Conservation (phyloP, 1,140 invertebrate genomes). For the Sarcophaga bullata region DNA sequence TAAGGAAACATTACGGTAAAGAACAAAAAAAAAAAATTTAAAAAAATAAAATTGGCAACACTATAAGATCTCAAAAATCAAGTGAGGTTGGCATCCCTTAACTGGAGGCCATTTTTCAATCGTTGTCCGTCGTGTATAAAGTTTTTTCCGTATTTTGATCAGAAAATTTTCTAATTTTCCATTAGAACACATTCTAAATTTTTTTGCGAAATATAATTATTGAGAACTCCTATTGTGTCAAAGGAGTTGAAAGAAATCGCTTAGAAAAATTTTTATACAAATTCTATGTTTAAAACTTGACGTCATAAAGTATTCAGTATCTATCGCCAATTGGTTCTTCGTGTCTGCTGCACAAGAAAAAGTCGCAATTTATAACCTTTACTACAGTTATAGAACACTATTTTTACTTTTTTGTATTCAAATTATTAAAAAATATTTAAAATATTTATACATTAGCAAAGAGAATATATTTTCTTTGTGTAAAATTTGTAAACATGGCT, state of each 20-base stretch:
- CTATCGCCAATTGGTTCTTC: neutral
- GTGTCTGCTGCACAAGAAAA: neutral
- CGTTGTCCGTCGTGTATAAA: neutral
- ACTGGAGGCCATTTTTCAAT: neutral
- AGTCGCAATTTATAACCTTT: neutral
- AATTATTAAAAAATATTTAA: neutral
- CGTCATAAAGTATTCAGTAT: neutral
- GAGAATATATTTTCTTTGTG: slow-evolving; percentile 21
- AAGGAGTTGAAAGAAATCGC: neutral
- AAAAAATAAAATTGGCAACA: too few relatives aligned
- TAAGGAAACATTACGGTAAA: too few relatives aligned
- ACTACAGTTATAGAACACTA: neutral
- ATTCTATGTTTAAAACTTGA: neutral
- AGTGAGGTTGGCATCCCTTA: neutral
- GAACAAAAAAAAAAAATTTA: too few relatives aligned
- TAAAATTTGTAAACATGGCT: slow-evolving; percentile 74
- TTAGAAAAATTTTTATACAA: neutral
- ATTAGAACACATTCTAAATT: neutral
- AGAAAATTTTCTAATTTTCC: neutral
- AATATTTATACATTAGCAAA: neutral
- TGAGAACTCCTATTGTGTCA: neutral
- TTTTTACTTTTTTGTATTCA: neutral
- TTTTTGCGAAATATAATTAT: neutral
- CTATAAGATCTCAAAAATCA: too few relatives aligned
- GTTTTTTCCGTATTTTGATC: neutral